These are phyloP conservation scores for Kryptolebias ocellatus DNA, from an alignment of 2,797 vertebrate species.

Conservation along the genomic window DNA sequence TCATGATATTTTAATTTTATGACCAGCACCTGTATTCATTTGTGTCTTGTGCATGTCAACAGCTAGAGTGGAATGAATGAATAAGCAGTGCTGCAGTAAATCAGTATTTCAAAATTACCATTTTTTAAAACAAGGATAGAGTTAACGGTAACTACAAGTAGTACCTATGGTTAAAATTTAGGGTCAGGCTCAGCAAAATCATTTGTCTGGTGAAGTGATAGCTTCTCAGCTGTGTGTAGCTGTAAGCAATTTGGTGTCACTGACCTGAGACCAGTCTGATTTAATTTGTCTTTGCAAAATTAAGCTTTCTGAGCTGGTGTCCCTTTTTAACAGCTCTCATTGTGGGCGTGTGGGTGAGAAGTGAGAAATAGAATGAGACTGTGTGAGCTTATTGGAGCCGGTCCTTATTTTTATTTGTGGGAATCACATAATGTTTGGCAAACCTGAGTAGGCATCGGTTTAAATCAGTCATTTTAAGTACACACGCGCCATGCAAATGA, in stretches of 20 bases:
- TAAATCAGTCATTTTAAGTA: conserved; percentile 19
- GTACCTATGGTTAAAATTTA: not conserved
- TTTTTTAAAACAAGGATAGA: not conserved
- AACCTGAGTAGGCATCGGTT: not conserved
- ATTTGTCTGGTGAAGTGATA: not conserved
- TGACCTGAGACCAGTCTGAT: conserved; percentile 43
- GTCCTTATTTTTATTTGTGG: conserved; percentile 45
- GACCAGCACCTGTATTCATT: no score
- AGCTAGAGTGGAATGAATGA: no score
- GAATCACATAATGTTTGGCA: conserved; percentile 35
- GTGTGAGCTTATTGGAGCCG: conserved; percentile 71
- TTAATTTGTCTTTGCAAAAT: conserved; percentile 49
- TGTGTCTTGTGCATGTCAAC: no score
- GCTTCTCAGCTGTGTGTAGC: not conserved
- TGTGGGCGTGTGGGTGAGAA: conserved; percentile 66
- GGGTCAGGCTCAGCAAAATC: not conserved
- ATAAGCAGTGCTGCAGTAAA: not conserved
- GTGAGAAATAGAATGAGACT: conserved; percentile 74
- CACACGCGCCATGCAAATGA: not conserved
- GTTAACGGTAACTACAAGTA: not conserved
- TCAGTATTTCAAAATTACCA: not conserved
- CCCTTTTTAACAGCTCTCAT: conserved; percentile 68
- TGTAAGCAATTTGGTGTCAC: conserved; percentile 37
- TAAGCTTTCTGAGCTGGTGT: conserved; percentile 55
- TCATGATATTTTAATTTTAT: no score